Conservation (phyloP, 2,797 vertebrate genomes). For the Sus cebifrons region DNA sequence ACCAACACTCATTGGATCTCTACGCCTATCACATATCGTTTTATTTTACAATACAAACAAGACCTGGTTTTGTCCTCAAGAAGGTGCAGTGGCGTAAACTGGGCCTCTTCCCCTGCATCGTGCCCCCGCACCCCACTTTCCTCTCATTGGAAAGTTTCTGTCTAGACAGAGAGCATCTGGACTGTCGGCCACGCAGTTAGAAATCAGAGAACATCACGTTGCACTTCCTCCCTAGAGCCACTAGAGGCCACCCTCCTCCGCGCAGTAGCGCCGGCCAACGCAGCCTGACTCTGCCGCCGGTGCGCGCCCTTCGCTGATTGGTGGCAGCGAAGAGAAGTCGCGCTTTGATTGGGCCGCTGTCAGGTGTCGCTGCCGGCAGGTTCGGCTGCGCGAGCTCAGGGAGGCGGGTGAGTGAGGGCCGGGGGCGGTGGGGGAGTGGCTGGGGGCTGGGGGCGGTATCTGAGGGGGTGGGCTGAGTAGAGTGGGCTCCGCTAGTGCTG, state of each 20-base stretch:
- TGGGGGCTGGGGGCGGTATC: constrained; percentile 84
- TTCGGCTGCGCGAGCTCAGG: constrained; percentile 81
- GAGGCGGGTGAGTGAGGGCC: constrained; percentile 85
- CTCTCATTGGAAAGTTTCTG: background rate
- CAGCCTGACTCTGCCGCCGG: constrained; percentile 81
- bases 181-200: background rate
- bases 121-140: accelerated
- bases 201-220: constrained; percentile 56
- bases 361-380: constrained; percentile 84
- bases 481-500: background rate
- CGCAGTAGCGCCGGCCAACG: constrained; percentile 81
- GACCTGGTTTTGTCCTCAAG: background rate
- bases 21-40: background rate
- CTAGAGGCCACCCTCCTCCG: constrained; percentile 72
- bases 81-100: constrained; percentile 3
- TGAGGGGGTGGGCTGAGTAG: constrained; percentile 68
- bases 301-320: constrained; percentile 84
- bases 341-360: constrained; percentile 82
- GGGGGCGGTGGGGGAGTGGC: constrained; percentile 82
- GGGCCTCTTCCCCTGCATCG: constrained; percentile 11
- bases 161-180: background rate
- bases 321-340: constrained; percentile 67
- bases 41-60: constrained; percentile 34
- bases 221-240: constrained; percentile 18
- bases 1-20: background rate